Evolutionary conservation across 2,797 vertebrate species (phyloP).

Genomic region (Lagodon rhomboides): DNA sequence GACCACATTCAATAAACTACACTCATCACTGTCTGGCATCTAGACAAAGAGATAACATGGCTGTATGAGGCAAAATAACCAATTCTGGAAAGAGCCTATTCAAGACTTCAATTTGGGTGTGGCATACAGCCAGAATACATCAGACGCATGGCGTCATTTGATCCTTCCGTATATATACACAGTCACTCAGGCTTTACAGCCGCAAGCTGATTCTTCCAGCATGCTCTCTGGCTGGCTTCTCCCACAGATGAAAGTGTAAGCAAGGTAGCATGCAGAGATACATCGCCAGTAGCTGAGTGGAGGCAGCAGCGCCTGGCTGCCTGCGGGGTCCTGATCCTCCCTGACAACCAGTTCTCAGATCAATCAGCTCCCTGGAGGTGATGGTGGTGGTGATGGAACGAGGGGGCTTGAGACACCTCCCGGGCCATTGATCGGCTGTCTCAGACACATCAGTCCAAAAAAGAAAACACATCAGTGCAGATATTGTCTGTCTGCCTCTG

Average conservation of each 20-base stretch:
- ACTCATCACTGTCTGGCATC: conserved; percentile 48
- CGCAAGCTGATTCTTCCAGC: conserved; percentile 18
- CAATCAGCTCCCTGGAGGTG: conserved; percentile 49
- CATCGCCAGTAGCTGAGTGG: conserved; percentile 33
- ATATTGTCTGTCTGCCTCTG: conserved; percentile 30
- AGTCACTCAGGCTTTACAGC: conserved; percentile 16
- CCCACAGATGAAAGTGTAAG: conserved; percentile 38
- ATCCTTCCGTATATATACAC: conserved; percentile 13
- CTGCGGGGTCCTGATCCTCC: conserved; percentile 38
- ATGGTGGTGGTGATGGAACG: not conserved
- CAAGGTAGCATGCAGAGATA: conserved; percentile 46
- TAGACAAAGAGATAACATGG: conserved; percentile 48
- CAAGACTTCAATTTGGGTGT: conserved; percentile 35
- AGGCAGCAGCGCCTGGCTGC: conserved; percentile 44
- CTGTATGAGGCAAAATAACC: conserved; percentile 50
- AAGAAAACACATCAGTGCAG: conserved; percentile 38
- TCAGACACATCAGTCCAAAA: conserved; percentile 53
- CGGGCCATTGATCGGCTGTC: conserved; percentile 40
- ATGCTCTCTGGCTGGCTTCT: conserved; percentile 14
- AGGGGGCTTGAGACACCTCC: conserved; percentile 40
- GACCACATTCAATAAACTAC: conserved; percentile 56
- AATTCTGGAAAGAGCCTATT: conserved; percentile 36
- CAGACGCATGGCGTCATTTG: conserved; percentile 18
- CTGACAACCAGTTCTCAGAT: conserved; percentile 58
- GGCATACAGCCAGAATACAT: conserved; percentile 37